Evolutionary conservation across 2,888 invertebrate species (phyloP), one percentile per base, ranked within the genome.

Genomic region (Phalangium opilio): DNA sequence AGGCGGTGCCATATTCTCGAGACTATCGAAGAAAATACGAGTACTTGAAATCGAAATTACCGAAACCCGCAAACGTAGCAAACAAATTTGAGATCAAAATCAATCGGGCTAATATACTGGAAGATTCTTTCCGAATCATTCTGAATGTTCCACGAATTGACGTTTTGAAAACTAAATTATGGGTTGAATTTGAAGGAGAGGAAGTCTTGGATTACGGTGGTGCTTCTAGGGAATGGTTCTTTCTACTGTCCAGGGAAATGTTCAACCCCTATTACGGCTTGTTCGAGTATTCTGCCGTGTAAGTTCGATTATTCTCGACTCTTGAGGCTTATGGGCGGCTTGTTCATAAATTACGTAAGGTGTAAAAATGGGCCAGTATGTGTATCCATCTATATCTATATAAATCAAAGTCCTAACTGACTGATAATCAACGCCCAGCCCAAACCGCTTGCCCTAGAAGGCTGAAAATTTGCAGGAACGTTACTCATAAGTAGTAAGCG

Each of bases 221-320:
- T 14, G 75, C 95, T 45, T 87, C 93, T 1, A 75, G 96, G 51
- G 96, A 98, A 70, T 96, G 95, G 93, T 98, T 98, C 74, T 98
- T 93, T 74, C 75, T 96, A 20, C 72, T 98, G 11, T 96, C 95
- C 1, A 93, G 93, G 68, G 96, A 98, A 73, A 95, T 98, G 91
- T 98, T 98, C 71, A 98, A 98, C 74, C 98, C 98, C 0, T 98
- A 96, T 69, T 98, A 98, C 70, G 96, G 96, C 0, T 75, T 98
- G 46, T 98, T 98, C 72, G 96, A 98, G 70, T 98, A 98, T 74
- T 95, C 95, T 1, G 96, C 96, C 4, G 93, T 93, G 95, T 83
- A 70, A 74, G 80, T 74, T 44, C 50, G 27, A 27, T n/a, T 34
- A n/a, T 34, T 3, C 12, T n/a, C 2, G 35, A n/a, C 12, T 34